Conservation (phyloP, 2,797 vertebrate genomes). For the Betta splendens region DNA sequence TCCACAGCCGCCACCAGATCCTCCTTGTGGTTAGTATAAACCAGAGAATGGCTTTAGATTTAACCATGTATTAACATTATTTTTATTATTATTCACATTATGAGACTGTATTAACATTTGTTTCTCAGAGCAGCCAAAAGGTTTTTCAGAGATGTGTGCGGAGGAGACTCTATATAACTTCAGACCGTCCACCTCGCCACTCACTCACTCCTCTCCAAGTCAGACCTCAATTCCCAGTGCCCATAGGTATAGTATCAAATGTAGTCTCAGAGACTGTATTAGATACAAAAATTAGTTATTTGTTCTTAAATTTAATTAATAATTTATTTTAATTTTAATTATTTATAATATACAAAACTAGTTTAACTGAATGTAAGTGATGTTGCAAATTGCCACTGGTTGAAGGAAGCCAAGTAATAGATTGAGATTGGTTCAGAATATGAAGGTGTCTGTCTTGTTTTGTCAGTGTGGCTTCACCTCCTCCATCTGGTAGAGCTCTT, state of each 20-base stretch:
- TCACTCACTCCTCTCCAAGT: slow-evolving; percentile 96
- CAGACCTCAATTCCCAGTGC: slow-evolving; percentile 82
- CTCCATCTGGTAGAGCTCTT: slow-evolving; percentile 35
- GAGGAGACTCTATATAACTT: slow-evolving; percentile 86
- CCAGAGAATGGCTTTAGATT: too few species aligned
- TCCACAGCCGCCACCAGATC: slow-evolving; percentile 21
- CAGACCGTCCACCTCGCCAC: slow-evolving; percentile 91
- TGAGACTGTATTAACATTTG: slow-evolving; percentile 4
- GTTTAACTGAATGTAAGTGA: too few species aligned
- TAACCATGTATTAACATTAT: too few species aligned
- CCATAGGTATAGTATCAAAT: slow-evolving; percentile 64
- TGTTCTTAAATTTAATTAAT: too few species aligned
- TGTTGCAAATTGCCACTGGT: not conserved
- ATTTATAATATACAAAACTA: too few species aligned
- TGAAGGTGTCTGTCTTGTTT: slow-evolving; percentile 10
- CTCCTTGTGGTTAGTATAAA: slow-evolving; percentile 76
- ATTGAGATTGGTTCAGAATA: too few species aligned
- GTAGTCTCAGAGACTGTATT: not conserved
- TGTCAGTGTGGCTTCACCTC: slow-evolving; percentile 69
- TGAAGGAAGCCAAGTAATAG: too few species aligned
- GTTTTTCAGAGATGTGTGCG: slow-evolving; percentile 60
- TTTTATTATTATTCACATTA: too few species aligned
- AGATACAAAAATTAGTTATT: not conserved
- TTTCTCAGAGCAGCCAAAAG: slow-evolving; percentile 42
- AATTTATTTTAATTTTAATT: too few species aligned